Percentiles rank a stretch among this genome's conserved stretches.
Evolutionary conservation across 2,797 vertebrate genomes (phyloP).

Genomic region (Rhyacichthys aspro): DNA sequence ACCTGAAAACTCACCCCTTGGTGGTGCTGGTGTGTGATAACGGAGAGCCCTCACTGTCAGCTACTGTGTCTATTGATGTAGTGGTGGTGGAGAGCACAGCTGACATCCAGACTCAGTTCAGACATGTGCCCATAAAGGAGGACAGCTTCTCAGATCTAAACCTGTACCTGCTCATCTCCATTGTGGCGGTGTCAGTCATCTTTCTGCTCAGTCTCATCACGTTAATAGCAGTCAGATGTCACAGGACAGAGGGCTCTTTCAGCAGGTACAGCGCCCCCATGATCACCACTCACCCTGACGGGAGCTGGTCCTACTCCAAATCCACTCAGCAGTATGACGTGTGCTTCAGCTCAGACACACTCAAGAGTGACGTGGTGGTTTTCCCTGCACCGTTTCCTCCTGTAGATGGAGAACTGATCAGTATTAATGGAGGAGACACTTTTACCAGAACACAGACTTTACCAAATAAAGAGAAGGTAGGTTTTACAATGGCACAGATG

Average conservation of each 20-base stretch:
- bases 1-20: constrained; percentile 68
- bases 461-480: constrained; percentile 60
- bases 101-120: constrained; percentile 64
- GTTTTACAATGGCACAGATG: background rate
- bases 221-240: constrained; percentile 71
- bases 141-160: constrained; percentile 71
- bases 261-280: constrained; percentile 69
- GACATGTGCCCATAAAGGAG: constrained; percentile 63
- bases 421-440: constrained; percentile 69
- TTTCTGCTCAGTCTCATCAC: constrained; percentile 74
- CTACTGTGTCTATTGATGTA: constrained; percentile 73
- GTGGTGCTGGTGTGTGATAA: constrained; percentile 70
- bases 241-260: constrained; percentile 35
- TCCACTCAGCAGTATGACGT: constrained; percentile 77
- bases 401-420: constrained; percentile 70
- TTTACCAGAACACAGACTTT: constrained; percentile 70
- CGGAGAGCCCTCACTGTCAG: constrained; percentile 72
- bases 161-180: constrained; percentile 74
- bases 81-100: constrained; percentile 63
- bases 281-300: constrained; percentile 43
- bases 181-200: constrained; percentile 68
- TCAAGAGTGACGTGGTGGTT: constrained; percentile 74
- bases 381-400: constrained; percentile 58
- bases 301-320: constrained; percentile 75
- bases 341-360: constrained; percentile 76